Percentiles rank a stretch among this genome's conserved stretches.
Evolutionary conservation across 2,888 invertebrate genomes (phyloP).

Genomic region (Antheraea yamamai): DNA sequence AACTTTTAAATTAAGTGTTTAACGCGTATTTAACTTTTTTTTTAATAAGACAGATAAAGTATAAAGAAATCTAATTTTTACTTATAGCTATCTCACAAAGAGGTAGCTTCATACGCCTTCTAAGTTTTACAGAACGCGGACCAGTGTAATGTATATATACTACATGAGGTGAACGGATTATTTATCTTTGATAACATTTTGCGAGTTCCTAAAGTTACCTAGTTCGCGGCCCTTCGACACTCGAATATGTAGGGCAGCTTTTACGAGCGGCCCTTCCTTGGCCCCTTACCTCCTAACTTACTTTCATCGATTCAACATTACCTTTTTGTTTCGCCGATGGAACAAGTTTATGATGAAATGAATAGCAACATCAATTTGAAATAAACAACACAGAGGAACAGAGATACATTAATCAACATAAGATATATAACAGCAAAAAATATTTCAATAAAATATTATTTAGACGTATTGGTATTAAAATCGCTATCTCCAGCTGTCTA

Average conservation of each 20-base stretch:
- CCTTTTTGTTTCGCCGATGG: not conserved
- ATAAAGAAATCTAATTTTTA: too few relatives aligned
- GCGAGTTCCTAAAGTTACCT: not conserved
- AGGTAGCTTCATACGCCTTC: too few relatives aligned
- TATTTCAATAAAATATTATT: too few relatives aligned
- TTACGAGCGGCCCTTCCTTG: slow-evolving; percentile 17
- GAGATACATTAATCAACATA: not conserved
- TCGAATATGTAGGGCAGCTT: slow-evolving; percentile 13
- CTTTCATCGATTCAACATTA: slow-evolving; percentile 7
- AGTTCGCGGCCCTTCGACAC: slow-evolving; percentile 3
- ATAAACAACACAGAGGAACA: not conserved
- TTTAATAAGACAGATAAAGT: too few relatives aligned
- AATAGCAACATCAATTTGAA: not conserved
- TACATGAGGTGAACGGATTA: not conserved
- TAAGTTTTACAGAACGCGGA: not conserved
- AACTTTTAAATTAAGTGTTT: too few relatives aligned
- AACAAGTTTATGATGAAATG: not conserved
- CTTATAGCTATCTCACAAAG: too few relatives aligned
- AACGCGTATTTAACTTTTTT: too few relatives aligned
- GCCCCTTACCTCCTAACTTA: not conserved
- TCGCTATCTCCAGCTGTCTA: too few relatives aligned
- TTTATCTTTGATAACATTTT: not conserved
- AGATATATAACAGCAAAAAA: too few relatives aligned
- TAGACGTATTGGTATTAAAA: too few relatives aligned
- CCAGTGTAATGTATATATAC: not conserved